Evolutionary conservation across 2,888 invertebrate genomes (phyloP).

Genomic region (Xanthostigma xanthostigma): DNA sequence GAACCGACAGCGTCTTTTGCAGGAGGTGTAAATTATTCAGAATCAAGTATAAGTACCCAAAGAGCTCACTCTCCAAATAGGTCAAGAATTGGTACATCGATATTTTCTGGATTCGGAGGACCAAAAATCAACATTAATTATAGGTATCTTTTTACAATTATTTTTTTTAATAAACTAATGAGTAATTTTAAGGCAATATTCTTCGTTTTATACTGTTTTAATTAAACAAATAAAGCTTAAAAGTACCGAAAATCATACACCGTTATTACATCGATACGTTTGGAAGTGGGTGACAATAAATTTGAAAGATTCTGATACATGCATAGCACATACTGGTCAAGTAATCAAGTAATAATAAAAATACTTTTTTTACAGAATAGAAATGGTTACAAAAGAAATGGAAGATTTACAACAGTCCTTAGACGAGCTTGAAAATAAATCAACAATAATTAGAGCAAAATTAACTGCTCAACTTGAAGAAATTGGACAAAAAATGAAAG

Average conservation of each 20-base stretch:
- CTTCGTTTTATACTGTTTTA: too few species aligned
- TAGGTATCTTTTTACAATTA: background rate
- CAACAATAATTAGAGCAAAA: slow-evolving; percentile 27
- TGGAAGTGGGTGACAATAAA: too few species aligned
- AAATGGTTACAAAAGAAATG: slow-evolving; percentile 34
- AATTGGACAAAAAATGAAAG: slow-evolving; percentile 32
- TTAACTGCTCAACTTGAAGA: slow-evolving; percentile 40
- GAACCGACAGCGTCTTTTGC: background rate
- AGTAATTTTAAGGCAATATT: too few species aligned
- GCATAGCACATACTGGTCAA: too few species aligned
- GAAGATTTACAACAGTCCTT: slow-evolving; percentile 28
- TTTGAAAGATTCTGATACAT: too few species aligned
- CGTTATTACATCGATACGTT: too few species aligned
- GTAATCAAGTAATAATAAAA: too few species aligned
- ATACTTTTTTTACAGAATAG: slow-evolving; percentile 36
- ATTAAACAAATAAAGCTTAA: too few species aligned
- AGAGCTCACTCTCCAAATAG: too few species aligned
- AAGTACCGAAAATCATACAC: too few species aligned
- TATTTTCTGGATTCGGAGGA: background rate
- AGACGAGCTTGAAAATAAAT: slow-evolving; percentile 22
- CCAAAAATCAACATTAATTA: background rate
- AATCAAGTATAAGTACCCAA: background rate
- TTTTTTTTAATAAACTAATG: background rate
- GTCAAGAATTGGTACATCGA: background rate
- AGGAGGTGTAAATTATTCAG: background rate